Base-by-base conservation (phyloP, 2,113 vertebrate genomes). In the Gorsachius goisagi region DNA sequence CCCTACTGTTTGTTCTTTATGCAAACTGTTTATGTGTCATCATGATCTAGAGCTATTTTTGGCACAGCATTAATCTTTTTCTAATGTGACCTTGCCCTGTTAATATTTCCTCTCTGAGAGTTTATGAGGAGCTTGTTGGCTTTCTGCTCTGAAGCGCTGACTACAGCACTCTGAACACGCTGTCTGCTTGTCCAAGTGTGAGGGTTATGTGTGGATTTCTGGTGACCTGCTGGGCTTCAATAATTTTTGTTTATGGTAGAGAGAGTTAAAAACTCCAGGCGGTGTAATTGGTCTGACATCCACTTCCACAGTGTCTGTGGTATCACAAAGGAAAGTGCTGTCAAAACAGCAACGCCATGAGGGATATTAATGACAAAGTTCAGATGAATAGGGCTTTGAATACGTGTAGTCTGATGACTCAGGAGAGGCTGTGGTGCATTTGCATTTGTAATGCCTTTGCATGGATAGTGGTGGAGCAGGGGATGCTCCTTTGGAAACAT, bases 321-420 rank as follows among this genome's bases (percentile, higher is more conserved):
- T 68, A 82, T 79, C 73, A 91, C 94, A 95, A 93, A 95, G 75
- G 44, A 90, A 77, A 95, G 45, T 91, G 95, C 85, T 97, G 93
- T 91, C 84, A 88, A 71, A 81, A 68, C 85, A 89, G 81, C 91
- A 78, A 4, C 22, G 35, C 55, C 47, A 1, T 9, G 33, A 59
- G 80, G 68, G 89, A 75, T 91, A 73, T 58, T 87, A 39, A 45
- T 85, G 85, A 30, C 91, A 64, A 63, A 78, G 86, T 78, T 90
- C 53, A 35, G 41, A 85, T 91, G 84, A 85, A 81, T 88, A 85
- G 74, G 30, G 18, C 68, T 84, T 88, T 87, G 85, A 58, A 50
- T 87, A 47, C 17, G 44, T 37, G 50, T 81, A 52, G 92, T 63
- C 47, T 92, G 84, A 91, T 92, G 94, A 75, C 82, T 89, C 28